Percentiles rank a stretch among this genome's conserved stretches.
Conservation (phyloP, 1,140 invertebrate species). For the Spodoptera frugiperda region DNA sequence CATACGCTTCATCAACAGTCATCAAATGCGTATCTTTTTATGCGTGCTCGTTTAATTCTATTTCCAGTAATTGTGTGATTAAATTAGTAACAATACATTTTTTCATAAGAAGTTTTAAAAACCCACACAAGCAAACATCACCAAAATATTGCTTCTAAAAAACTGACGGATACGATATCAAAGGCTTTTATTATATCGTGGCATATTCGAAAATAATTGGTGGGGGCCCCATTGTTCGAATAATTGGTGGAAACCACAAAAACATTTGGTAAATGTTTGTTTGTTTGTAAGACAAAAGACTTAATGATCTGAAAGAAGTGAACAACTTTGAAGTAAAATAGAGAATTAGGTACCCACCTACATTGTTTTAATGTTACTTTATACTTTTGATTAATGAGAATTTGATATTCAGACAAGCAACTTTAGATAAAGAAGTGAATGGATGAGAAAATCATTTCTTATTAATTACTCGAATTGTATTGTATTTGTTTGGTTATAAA, state of each 20-base stretch:
- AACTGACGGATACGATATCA: no score
- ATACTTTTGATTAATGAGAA: conserved; percentile 11
- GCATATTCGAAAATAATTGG: no score
- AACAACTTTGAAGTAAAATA: conserved; percentile 7
- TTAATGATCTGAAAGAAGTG: conserved; percentile 12
- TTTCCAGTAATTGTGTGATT: no score
- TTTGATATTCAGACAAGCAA: neutral
- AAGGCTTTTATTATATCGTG: no score
- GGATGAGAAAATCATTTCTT: neutral
- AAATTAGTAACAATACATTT: no score
- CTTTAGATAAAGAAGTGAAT: neutral
- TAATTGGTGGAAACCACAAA: no score
- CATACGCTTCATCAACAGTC: no score
- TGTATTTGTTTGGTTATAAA: neutral
- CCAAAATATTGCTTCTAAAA: no score
- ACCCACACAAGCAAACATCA: no score
- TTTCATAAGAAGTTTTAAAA: no score
- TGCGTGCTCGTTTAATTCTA: no score
- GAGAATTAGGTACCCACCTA: neutral
- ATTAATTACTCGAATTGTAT: neutral
- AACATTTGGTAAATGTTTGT: neutral
- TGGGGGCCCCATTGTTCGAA: neutral
- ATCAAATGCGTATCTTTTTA: no score
- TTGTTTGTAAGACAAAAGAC: neutral
- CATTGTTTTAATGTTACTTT: conserved; percentile 6